phyloP scores from a whole-genome alignment of 1,140 invertebrate genomes.

The Hyphantria cunea region DNA sequence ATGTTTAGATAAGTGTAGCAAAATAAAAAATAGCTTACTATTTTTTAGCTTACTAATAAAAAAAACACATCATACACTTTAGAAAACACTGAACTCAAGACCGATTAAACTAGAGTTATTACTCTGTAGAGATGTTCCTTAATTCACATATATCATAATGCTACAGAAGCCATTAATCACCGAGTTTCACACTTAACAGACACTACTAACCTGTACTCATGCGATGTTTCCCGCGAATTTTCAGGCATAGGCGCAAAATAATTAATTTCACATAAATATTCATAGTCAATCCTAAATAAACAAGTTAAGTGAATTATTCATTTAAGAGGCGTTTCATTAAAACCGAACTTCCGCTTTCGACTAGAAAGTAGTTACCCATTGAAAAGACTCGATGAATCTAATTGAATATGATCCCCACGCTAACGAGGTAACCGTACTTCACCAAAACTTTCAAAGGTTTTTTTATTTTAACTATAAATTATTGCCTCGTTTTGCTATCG shows the following conservation, averaged over 20 bases:
- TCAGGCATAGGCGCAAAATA: neutral
- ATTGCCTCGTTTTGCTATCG: neutral
- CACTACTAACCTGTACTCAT: neutral
- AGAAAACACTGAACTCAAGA: too few species aligned
- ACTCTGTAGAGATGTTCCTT: too few species aligned
- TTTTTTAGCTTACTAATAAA: too few species aligned
- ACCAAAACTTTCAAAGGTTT: constrained; percentile 38
- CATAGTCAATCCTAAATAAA: neutral
- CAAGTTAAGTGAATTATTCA: constrained; percentile 3
- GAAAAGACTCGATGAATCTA: constrained; percentile 36
- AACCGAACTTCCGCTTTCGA: neutral
- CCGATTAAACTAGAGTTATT: too few species aligned
- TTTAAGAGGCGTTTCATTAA: constrained; percentile 6
- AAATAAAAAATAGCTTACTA: too few species aligned
- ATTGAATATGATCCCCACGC: constrained; percentile 40
- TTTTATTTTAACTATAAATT: too few species aligned
- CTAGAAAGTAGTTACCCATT: constrained; percentile 18
- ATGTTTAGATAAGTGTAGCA: too few species aligned
- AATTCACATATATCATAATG: too few species aligned
- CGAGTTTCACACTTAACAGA: neutral
- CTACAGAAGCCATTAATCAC: too few species aligned
- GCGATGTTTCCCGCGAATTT: neutral
- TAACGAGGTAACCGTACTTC: constrained; percentile 41
- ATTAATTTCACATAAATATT: neutral
- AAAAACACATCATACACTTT: too few species aligned